phyloP scores from a whole-genome alignment of 1,140 invertebrate species.

The Geopemphigus sp. region DNA sequence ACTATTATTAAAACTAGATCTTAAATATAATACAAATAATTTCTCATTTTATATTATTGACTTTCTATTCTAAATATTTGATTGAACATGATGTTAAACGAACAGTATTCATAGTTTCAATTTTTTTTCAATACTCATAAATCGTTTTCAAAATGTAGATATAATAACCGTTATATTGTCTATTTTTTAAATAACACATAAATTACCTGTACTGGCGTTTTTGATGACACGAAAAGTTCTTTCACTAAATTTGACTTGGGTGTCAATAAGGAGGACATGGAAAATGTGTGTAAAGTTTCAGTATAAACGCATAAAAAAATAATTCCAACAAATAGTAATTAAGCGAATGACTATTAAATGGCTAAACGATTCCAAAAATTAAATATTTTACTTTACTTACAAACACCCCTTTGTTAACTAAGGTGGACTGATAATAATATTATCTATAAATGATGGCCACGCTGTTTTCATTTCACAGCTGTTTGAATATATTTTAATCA shows the following conservation, averaged over 20 bases:
- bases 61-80: no score
- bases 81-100: no score
- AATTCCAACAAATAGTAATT: not conserved
- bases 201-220: constrained; percentile 40
- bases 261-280: constrained; percentile 31
- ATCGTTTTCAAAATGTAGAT: no score
- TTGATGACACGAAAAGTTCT: constrained; percentile 34
- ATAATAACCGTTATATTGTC: no score
- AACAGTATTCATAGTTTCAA: no score
- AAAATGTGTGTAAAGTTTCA: not conserved
- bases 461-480: not conserved
- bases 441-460: no score
- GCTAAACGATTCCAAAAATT: not conserved
- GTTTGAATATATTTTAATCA: not conserved
- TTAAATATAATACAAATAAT: no score
- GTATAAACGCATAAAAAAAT: not conserved
- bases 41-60: no score
- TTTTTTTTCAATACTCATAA: no score
- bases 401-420: not conserved
- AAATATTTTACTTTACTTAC: not conserved
- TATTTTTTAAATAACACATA: no score
- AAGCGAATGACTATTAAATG: no score
- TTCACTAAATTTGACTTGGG: not conserved
- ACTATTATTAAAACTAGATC: no score
- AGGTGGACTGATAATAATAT: not conserved